Evolutionary conservation across 2,113 vertebrate genomes (phyloP).

Genomic region (Bothrops jararaca): DNA sequence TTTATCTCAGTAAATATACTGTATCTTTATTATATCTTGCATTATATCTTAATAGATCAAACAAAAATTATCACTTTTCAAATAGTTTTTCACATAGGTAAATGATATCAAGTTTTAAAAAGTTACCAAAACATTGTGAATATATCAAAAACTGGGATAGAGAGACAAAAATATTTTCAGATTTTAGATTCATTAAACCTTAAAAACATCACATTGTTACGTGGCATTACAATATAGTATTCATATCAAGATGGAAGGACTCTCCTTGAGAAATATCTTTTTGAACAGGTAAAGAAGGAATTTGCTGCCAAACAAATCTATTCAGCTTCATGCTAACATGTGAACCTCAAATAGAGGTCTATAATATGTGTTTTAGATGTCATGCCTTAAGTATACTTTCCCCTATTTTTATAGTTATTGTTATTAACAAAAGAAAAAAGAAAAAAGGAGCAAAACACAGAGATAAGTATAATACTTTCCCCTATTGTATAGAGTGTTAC

Average conservation of each 20-base stretch:
- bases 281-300: background rate
- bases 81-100: slow-evolving; percentile 13
- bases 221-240: background rate
- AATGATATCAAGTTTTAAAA: slow-evolving; percentile 27
- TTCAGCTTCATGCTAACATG: background rate
- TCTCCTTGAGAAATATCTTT: background rate
- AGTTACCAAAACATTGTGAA: slow-evolving; percentile 24
- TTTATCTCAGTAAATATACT: background rate
- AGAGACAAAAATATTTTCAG: background rate
- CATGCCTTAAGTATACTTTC: slow-evolving; percentile 25
- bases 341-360: background rate
- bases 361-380: slow-evolving; percentile 8
- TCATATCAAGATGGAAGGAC: background rate
- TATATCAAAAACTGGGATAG: background rate
- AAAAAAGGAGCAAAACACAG: too few relatives aligned
- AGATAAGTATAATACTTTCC: slow-evolving; percentile 11
- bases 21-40: background rate
- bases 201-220: background rate
- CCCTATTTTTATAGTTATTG: background rate
- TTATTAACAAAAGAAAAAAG: too few relatives aligned
- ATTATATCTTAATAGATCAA: slow-evolving; percentile 14
- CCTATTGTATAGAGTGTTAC: slow-evolving; percentile 27
- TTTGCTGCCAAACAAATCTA: background rate
- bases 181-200: background rate
- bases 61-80: slow-evolving; percentile 29